Base-by-base conservation (phyloP, 2,888 invertebrate genomes). In the Lamellibrachia satsuma region DNA sequence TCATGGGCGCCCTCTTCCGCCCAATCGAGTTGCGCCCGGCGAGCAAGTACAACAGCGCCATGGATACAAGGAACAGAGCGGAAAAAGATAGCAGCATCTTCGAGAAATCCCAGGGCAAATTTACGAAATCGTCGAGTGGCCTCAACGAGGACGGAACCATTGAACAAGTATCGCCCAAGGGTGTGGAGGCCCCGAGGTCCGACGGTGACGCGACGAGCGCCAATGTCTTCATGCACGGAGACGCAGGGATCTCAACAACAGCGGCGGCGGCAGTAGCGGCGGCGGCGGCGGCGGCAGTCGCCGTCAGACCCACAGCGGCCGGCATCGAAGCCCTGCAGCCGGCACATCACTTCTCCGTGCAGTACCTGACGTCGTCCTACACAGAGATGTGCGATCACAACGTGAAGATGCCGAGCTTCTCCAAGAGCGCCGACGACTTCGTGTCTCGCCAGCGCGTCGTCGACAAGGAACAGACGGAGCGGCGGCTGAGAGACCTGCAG, bases 351-450 rank as follows among this genome's bases (percentile, higher is more conserved):
- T 22, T 75, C 75, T 75, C 75, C 15, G 22, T 75, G 22, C 75
- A 75, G 75, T 75, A 75, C 75, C n/a, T 75, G 22, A 75, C 75
- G 15, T 75, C 75, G 75, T 75, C 75, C 75, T 75, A 75, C 75
- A 75, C 75, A n/a, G 75, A 75, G 75, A 75, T 75, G 75, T 22
- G 22, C 75, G 75, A 75, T 6, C 75, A 75, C 75, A 75, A 22
- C 75, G 75, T 75, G 75, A 75, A 75, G 75, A 75, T 75, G n/a
- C 75, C 75, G 11, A 75, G 75, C 75, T 75, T 75, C 75, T 75
- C 75, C 22, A 75, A 75, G 75, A 75, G 27, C 11, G 52, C 91
- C 55, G 52, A 55, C n/a, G 91, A 93, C 52, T 97, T 97, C 27
- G 27, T 52, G 90, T 91, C 91, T 52, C 90, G 52, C 91, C 52